Evolutionary conservation across 2,888 invertebrate species (phyloP).

Genomic region (Sycophila texana): DNA sequence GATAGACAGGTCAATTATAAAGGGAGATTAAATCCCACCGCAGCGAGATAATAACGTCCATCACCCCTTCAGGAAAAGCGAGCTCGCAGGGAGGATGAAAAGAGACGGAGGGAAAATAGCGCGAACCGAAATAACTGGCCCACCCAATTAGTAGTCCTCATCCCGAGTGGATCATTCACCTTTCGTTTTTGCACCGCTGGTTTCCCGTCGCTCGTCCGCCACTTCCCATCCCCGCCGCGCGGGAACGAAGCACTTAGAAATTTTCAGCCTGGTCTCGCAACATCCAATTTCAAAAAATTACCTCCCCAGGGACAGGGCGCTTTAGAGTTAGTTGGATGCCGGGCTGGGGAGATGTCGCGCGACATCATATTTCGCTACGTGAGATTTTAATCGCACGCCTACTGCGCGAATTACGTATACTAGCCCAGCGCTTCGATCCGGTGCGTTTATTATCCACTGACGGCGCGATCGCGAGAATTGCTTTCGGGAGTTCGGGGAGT

Average conservation of each 20-base stretch:
- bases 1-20: constrained; percentile 30
- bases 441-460: constrained; percentile 19
- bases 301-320: constrained; percentile 36
- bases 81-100: neutral
- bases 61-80: neutral
- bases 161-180: neutral
- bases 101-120: neutral
- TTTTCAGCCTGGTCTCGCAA: constrained; percentile 18
- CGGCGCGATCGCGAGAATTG: neutral
- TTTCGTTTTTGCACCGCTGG: neutral
- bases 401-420: neutral
- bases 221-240: neutral
- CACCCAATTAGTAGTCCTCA: constrained; percentile 41
- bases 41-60: neutral
- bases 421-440: neutral
- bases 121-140: constrained; percentile 28
- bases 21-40: constrained; percentile 17
- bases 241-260: constrained; percentile 45
- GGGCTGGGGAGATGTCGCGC: neutral
- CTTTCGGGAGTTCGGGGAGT: neutral
- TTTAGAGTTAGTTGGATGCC: neutral
- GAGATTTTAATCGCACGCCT: constrained; percentile 49
- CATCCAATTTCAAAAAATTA: constrained; percentile 54
- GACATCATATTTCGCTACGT: constrained; percentile 50
- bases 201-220: neutral